Conservation (phyloP, 2,113 vertebrate genomes). For the Scopus umbretta region DNA sequence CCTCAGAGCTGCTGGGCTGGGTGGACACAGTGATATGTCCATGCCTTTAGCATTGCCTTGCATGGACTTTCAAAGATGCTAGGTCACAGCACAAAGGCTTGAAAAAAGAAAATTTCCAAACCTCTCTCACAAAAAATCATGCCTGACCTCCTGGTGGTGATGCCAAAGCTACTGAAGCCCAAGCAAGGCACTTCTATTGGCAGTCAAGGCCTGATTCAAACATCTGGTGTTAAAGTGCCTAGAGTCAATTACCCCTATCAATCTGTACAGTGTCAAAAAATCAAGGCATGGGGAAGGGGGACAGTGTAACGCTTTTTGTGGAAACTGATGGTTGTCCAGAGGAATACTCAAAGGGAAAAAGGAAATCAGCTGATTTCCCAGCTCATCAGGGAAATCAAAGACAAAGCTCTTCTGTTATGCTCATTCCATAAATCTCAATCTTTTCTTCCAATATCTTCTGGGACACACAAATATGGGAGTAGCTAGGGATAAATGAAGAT, state of each 20-base stretch:
- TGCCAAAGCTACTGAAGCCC: background rate
- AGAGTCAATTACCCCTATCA: background rate
- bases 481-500: background rate
- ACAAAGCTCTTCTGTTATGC: background rate
- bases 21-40: background rate
- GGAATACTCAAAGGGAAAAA: too few relatives aligned
- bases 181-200: background rate
- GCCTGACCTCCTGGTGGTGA: background rate
- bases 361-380: background rate
- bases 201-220: rapidly evolving
- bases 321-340: too few relatives aligned
- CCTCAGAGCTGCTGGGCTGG: background rate
- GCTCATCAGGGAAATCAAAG: background rate
- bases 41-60: background rate
- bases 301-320: too few relatives aligned
- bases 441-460: background rate
- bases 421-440: background rate
- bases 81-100: background rate
- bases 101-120: background rate
- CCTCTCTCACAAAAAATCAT: background rate
- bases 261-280: too few relatives aligned
- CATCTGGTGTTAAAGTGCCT: background rate
- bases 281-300: too few relatives aligned
- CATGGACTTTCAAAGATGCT: background rate
- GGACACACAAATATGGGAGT: background rate